Evolutionary conservation across 2,888 invertebrate genomes (phyloP), one percentile per base, ranked within the genome.

Genomic region (Scaptomyza tumidula): DNA sequence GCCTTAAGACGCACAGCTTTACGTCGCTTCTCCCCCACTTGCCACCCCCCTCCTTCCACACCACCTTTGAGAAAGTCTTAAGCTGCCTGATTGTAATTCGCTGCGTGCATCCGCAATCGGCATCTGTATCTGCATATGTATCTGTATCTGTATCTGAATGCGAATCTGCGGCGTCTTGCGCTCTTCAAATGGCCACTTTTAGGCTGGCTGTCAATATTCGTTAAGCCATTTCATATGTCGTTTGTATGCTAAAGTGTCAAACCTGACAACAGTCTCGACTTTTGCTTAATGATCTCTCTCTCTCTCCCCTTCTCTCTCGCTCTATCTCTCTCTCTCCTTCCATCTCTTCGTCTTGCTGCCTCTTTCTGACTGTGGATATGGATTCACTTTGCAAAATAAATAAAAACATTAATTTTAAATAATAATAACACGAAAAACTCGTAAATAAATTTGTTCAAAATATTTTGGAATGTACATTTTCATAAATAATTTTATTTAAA

Each of bases 161-260:
- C 19, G 60, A 24, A 56, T 65, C 27, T 29, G 6, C 57, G 70
- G 57, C 44, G 56, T 58, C 67, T 74, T 50, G 56, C 37, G 48
- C 57, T 64, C 66, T 66, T 78, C 82, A 84, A 84, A 80, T 82
- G 85, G 77, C 71, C 64, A 87, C 77, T 86, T 86, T 86, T 86
- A 81, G 83, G 79, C 78, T 69, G 58, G 81, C 88, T 88, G 88
- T 89, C 88, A 88, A 75, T 89, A 83, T 83, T 78, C 86, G 85
- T 89, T 88, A 89, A 88, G 88, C 88, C 87, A 77, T 75, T 79
- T 78, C 88, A 88, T 66, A 70, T 88, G 88, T 89, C 88, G 81
- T 80, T 86, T 73, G 78, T 72, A 69, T 75, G 85, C 85, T 85
- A 86, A 89, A 89, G 89, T 89, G 88, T 89, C 88, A 89, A 81